Base-by-base conservation (phyloP, 2,113 vertebrate genomes). In the Hippocampus barbouri region DNA sequence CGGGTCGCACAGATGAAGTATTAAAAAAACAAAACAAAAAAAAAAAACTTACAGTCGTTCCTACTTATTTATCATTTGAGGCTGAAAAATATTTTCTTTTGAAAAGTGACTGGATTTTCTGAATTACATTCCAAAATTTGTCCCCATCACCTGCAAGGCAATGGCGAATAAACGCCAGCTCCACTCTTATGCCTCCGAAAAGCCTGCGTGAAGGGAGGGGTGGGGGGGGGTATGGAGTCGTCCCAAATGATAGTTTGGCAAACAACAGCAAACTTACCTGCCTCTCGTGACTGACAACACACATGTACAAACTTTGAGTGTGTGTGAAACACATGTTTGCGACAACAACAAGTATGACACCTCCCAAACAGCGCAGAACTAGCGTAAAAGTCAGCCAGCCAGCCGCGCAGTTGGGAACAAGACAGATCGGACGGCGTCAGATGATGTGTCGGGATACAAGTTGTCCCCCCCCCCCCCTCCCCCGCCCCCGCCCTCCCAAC, bases 331-430 rank as follows among this genome's bases (percentile, higher is more conserved):
- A 69, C 27, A 47, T 69, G 63, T 72, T 40, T 66, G 69, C 75
- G 68, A 83, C 71, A 76, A 83, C 71, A 76, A 68, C 72, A 73
- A 64, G 34, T 57, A 75, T 78, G 75, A 77, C 41, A 15, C 67
- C 70, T 86, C 74, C 60, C 65, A 81, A 81, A 77, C 76, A 76
- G 78, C 83, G 82, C 77, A 86, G 80, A 64, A 47, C 79, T 3
- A 59, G 77, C 83, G 57, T 59, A n/a, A 80, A 80, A 68, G 71
- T 54, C 71, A 56, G 77, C 69, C 74, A 76, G 83, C 76, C 79
- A 76, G 61, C 34, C 18, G 14, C 78, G 89, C 87, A 71, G 77
- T 84, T 89, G 87, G 27, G 79, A 79, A 82, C 80, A 82, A 75
- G 86, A 87, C 83, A 85, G 60, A 79, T 88, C 75, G 86, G 66